phyloP scores from a whole-genome alignment of 2,113 vertebrate species.

The Anhinga anhinga region DNA sequence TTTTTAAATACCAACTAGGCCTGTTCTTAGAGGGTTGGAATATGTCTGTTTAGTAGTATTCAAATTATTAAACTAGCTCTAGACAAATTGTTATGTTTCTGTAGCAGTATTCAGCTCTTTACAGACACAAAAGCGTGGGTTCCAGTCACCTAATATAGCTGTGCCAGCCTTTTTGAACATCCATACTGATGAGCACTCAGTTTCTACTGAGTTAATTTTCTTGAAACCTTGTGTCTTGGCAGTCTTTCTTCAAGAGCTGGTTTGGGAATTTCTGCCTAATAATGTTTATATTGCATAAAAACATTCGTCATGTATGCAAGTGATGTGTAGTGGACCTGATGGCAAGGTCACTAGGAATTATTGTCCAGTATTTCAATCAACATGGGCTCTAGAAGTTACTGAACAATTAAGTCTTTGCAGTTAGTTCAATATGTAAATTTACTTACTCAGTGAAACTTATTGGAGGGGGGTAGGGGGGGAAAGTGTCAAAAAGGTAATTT shows the following conservation, averaged over 20 bases:
- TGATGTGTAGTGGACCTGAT: not conserved
- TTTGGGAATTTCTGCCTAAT: not conserved
- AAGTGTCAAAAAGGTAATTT: not conserved
- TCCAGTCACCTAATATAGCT: not conserved
- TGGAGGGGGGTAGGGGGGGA: not conserved
- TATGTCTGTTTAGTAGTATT: not conserved
- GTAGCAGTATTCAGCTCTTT: not conserved
- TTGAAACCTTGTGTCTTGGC: not conserved
- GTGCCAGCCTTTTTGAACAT: not conserved
- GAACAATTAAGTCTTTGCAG: not conserved
- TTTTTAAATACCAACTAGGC: not conserved
- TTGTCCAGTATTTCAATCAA: not conserved
- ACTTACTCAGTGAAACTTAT: not conserved
- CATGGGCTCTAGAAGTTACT: not conserved
- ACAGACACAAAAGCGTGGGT: not conserved
- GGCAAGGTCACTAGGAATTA: not conserved
- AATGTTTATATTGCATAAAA: not conserved
- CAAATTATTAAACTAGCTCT: not conserved
- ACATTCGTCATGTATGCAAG: not conserved
- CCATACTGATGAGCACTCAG: not conserved
- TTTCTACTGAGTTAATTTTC: not conserved
- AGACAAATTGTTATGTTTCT: not conserved
- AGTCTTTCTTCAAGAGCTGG: not conserved
- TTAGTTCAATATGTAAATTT: not conserved
- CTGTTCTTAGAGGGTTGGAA: not conserved